phyloP scores from a whole-genome alignment of 2,888 invertebrate genomes.

The Steinernema hermaphroditum region DNA sequence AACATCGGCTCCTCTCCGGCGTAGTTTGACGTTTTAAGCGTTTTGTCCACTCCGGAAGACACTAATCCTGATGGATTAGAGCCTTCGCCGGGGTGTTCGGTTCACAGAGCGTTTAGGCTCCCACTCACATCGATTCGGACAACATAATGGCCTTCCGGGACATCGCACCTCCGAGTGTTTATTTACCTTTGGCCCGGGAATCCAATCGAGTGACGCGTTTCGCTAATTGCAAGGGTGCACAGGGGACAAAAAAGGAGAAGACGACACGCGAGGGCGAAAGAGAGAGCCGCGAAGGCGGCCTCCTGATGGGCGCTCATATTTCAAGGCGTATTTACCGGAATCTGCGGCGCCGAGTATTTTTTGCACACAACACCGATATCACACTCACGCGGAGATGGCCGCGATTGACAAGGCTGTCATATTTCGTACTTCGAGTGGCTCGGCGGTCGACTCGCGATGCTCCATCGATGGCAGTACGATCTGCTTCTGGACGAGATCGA shows the following conservation, averaged over 20 bases:
- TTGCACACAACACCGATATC: slow-evolving; percentile 13
- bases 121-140: slow-evolving; percentile 24
- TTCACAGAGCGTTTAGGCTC: neutral
- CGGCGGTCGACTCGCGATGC: neutral
- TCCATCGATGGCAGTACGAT: slow-evolving; percentile 20
- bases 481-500: slow-evolving; percentile 23
- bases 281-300: neutral
- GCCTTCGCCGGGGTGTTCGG: neutral
- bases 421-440: slow-evolving; percentile 1
- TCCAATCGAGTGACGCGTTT: neutral
- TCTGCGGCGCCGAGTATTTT: slow-evolving; percentile 9
- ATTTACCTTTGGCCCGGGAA: neutral
- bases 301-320: slow-evolving; percentile 19
- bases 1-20: neutral
- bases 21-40: slow-evolving; percentile 9
- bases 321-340: slow-evolving; percentile 28
- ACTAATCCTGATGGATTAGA: slow-evolving; percentile 26
- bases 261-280: slow-evolving; percentile 16
- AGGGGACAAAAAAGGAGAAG: slow-evolving; percentile 6
- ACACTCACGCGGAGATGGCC: neutral
- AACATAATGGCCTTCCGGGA: neutral
- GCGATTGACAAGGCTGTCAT: slow-evolving; percentile 21
- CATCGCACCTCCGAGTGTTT: slow-evolving; percentile 11
- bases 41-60: neutral
- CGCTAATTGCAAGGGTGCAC: neutral